Conservation (phyloP, 2,888 invertebrate species). For the Clunio marinus region DNA sequence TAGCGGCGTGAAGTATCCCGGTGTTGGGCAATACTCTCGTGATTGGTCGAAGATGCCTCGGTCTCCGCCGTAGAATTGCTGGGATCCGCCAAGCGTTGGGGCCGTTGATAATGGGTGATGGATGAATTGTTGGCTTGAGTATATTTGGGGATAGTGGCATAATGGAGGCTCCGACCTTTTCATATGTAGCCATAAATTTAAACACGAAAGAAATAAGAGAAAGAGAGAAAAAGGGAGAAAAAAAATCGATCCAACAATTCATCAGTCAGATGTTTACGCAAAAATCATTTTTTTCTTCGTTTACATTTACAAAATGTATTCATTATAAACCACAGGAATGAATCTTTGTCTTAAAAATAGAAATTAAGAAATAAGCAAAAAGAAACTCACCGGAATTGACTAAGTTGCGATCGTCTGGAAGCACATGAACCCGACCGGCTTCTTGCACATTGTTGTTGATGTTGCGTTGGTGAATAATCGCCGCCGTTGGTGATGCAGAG, state of each 20-base stretch:
- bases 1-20: constrained; percentile 44
- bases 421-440: constrained; percentile 52
- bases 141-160: constrained; percentile 48
- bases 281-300: not conserved
- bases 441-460: constrained; percentile 49
- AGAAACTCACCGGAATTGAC: constrained; percentile 44
- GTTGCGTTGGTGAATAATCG: constrained; percentile 50
- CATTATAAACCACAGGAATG: not conserved
- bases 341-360: not conserved
- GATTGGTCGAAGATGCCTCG: constrained; percentile 55
- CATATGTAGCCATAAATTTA: not conserved
- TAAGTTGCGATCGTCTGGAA: constrained; percentile 52
- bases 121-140: constrained; percentile 44
- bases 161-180: constrained; percentile 51
- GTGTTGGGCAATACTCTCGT: constrained; percentile 51
- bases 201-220: constrained; percentile 1
- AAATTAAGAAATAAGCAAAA: not conserved
- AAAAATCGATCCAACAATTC: not conserved
- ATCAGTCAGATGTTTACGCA: not conserved
- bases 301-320: not conserved
- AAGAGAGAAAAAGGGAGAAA: constrained; percentile 15
- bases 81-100: constrained; percentile 50
- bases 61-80: constrained; percentile 54
- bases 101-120: constrained; percentile 44
- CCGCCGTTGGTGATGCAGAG: constrained; percentile 51